Base-by-base conservation (phyloP, 1,140 invertebrate genomes). In the Parapsyche elsis region DNA sequence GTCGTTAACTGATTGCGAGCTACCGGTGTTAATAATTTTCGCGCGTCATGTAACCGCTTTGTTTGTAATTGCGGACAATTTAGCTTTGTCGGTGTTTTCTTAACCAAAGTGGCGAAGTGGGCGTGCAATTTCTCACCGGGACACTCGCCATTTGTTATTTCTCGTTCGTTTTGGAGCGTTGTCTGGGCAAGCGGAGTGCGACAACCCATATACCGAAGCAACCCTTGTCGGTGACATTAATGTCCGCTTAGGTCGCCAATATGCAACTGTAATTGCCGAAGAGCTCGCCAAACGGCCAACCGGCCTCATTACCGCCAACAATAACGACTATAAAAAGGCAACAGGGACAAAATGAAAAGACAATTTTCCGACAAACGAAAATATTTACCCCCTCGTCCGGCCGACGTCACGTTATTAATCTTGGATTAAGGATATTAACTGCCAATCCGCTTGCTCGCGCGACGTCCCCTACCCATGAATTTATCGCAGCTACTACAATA, bases 211-310 rank as follows among this genome's bases (percentile, higher is more conserved):
- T 7, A n/a, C 30, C 30, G 30, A 53, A 12, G 12, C 49, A 53
- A 53, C 49, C 49, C 49, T 53, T 21, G 64, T 67, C 24, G 10
- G 64, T 24, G 16, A 12, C 9, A 10, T 14, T 71, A 71, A 71
- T 71, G 67, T 44, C 26, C 30, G 30, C 53, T 57, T 57, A 16
- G 53, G 53, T 57, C 14, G 12, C 75, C 53, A 77, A 77, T 61
- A 61, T 77, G 75, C 75, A 77, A 53, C 75, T 77, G 23, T 77
- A 77, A 77, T 77, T 77, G 61, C 75, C 7, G 30, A 21, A 23
- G 26, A n/a, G 61, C 24, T 45, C 67, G 59, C 30, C 30, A 38
- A 38, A 61, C 67, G 57, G 24, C 21, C 57, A 61, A 38, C 61
- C 61, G 44, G 76, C 23, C 26, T 70, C 61, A 21, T 70, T 78